These are phyloP conservation scores for Ginglymostoma cirratum DNA, from an alignment of 2,113 vertebrate genomes.

Conservation along the genomic window DNA sequence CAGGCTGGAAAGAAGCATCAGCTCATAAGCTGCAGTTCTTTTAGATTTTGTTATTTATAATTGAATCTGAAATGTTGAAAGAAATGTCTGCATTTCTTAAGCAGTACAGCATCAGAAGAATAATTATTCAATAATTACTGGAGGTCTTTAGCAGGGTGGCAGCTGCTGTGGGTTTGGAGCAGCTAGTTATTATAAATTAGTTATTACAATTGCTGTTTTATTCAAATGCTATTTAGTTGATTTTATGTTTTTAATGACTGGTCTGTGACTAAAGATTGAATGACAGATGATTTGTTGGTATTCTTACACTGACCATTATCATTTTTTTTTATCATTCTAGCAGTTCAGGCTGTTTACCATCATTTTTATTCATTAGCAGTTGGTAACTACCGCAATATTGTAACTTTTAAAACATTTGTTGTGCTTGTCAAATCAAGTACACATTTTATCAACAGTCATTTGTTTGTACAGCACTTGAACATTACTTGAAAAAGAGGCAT, in stretches of 20 bases:
- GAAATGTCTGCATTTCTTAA: slow-evolving; percentile 1
- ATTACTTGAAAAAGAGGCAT: too few species aligned
- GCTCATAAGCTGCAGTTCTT: background rate
- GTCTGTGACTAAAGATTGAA: background rate
- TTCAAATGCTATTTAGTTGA: background rate
- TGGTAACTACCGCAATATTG: background rate
- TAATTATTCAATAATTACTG: background rate
- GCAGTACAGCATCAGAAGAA: background rate
- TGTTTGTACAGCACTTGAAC: too few species aligned
- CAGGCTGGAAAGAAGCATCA: background rate
- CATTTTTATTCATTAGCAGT: background rate
- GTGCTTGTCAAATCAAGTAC: background rate
- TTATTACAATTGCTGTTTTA: slow-evolving; percentile 5
- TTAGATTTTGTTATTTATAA: background rate
- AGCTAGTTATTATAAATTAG: slow-evolving; percentile 1
- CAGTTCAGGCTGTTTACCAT: background rate
- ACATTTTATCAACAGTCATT: background rate
- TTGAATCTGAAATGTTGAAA: background rate
- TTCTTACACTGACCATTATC: too few species aligned
- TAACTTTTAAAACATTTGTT: background rate
- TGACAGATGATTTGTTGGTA: background rate
- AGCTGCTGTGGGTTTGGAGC: background rate
- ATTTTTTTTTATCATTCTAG: background rate
- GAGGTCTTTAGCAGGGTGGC: background rate
- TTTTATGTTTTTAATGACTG: background rate